Evolutionary conservation across 2,888 invertebrate species (phyloP), one percentile per base, ranked within the genome.

Genomic region (Ellobium chinense): DNA sequence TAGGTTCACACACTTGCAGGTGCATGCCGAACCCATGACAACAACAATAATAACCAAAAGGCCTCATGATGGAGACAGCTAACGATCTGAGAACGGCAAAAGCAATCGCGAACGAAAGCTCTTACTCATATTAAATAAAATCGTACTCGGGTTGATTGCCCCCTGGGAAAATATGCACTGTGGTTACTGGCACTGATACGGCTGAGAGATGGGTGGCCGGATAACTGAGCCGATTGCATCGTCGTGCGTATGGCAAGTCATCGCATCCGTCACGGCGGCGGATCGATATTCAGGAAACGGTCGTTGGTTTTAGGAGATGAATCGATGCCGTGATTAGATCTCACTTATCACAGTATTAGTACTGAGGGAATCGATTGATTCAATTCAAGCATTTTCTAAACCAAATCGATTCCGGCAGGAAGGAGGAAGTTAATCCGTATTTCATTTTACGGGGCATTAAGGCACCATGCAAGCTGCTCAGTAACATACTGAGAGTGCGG

Each of bases 321-420:
- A 69, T 69, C 69, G 69, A 69, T 69, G 56, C 54, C 69, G 69
- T 69, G 69, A 54, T 70, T 58, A 34, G 58, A 58, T 70, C 70
- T 56, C 58, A 34, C 70, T 70, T 56, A 46, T 24, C 36, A 46
- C 29, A 69, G 34, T 70, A 34, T 54, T 29, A n/a, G n/a, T n/a
- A 70, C 58, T 58, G 36, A n/a, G 18, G 34, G 54, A 36, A 70
- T 70, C 70, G 70, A 56, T 56, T 31, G n/a, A 70, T 70, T 70
- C 31, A 27, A 46, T 68, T 68, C 68, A 14, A 68, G 5, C 29
- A 24, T 68, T 68, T 14, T 68, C 68, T 39, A 29, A 68, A n/a
- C n/a, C n/a, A 56, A 70, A 56, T 70, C 70, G 21, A 70, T 63
- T 14, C n/a, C 60, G 60, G n/a, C 27, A 60, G 21, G 7, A 9